Evolutionary conservation across 2,797 vertebrate genomes (phyloP), one percentile per base, ranked within the genome.

Genomic region (Leuciscus waleckii): DNA sequence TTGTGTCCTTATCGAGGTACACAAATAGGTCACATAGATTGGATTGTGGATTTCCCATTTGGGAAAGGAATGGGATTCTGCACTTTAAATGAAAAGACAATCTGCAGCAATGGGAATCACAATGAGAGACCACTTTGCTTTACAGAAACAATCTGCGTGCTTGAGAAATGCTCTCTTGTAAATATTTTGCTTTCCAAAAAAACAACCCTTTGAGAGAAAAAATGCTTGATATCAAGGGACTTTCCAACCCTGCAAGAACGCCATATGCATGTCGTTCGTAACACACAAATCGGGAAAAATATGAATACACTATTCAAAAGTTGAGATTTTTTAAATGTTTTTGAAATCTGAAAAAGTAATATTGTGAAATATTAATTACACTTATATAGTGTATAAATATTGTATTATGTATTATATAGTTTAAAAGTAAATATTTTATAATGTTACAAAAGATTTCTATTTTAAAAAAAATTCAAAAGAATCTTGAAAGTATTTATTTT

Each of bases 161-260:
- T 16, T 8, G 67, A 70, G 37, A 79, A 79, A 73, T 41, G 29
- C 65, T 51, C 35, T 46, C 23, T 71, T 19, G 51, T 84, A 70
- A 87, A 84, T 82, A 69, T 86, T 89, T 85, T 56, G 73, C 21
- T 76, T 82, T 81, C 39, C n/a, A 39, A 51, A 71, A 61, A 87
- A 78, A 84, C 26, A 79, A 26, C 37, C 23, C 41, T 71, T 26
- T 23, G 51, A 69, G 19, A 68, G 56, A 46, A 67, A 77, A 65
- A 88, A 63, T 35, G 29, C 41, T 79, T 5, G 7, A 49, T 32
- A 35, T 80, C 2, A 46, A 67, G 58, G 26, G 26, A 67, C 43
- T 79, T 79, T 79, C 29, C 61, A 79, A 46, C 5, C 29, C 26
- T 65, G 16, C 23, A 63, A 29, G 56, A 26, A 26, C 2, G 2